phyloP scores from a whole-genome alignment of 2,888 invertebrate genomes.

The Eupithecia centaureata region DNA sequence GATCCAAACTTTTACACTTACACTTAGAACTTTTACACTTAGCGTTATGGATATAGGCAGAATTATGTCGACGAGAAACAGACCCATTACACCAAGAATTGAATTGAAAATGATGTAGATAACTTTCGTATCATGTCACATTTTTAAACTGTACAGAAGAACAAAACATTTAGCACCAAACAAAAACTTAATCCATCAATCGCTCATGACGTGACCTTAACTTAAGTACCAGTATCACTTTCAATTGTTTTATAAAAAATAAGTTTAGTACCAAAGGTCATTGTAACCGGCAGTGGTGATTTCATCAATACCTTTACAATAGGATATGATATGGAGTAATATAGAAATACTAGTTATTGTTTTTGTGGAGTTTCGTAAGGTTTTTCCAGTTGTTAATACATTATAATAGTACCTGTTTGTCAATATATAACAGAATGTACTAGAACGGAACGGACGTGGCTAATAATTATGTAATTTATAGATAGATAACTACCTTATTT shows the following conservation, averaged over 20 bases:
- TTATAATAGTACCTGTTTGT: neutral
- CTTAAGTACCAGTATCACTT: constrained; percentile 63
- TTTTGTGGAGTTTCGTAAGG: constrained; percentile 5
- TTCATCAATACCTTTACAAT: constrained; percentile 53
- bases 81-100: too few relatives aligned
- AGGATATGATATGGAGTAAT: constrained; percentile 28
- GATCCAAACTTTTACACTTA: too few relatives aligned
- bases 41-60: too few relatives aligned
- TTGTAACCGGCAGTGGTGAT: constrained; percentile 58
- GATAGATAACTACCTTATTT: too few relatives aligned
- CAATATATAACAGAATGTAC: neutral
- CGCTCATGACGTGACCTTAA: constrained; percentile 62
- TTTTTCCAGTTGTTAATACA: neutral
- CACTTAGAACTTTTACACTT: too few relatives aligned
- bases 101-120: too few relatives aligned
- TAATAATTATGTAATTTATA: too few relatives aligned
- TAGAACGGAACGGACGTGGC: neutral
- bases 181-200: neutral
- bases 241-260: constrained; percentile 77
- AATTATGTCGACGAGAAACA: too few relatives aligned
- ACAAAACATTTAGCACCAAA: neutral
- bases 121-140: neutral
- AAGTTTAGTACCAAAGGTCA: constrained; percentile 64
- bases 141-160: neutral
- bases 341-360: constrained; percentile 13